Evolutionary conservation across 2,888 invertebrate genomes (phyloP).

Genomic region (Hybos culiciformis): DNA sequence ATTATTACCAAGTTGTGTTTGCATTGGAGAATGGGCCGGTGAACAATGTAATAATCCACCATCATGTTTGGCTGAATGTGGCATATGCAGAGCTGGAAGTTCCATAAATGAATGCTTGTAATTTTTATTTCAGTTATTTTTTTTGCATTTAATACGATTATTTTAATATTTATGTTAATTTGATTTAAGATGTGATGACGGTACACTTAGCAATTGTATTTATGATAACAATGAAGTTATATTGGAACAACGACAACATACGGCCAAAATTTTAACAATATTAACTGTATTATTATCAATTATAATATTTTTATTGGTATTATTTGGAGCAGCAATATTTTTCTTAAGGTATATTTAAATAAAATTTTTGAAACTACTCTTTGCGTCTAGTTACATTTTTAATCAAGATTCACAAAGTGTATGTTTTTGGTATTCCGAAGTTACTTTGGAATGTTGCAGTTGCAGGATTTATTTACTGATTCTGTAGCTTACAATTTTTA

Average conservation of each 20-base stretch:
- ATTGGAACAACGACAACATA: slow-evolving; percentile 23
- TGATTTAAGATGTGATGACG: slow-evolving; percentile 25
- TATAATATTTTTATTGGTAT: slow-evolving; percentile 23
- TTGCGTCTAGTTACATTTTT: too few species aligned
- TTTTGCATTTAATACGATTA: not conserved
- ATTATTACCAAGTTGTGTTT: slow-evolving; percentile 40
- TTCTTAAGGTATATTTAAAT: slow-evolving; percentile 35
- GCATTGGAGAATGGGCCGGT: slow-evolving; percentile 45
- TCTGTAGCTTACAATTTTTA: too few species aligned
- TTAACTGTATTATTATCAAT: slow-evolving; percentile 26
- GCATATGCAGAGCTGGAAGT: slow-evolving; percentile 29
- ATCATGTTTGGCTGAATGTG: slow-evolving; percentile 28
- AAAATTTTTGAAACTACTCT: too few species aligned
- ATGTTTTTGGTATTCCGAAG: too few species aligned
- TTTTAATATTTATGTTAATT: slow-evolving; percentile 5
- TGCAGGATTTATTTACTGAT: too few species aligned
- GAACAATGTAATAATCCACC: slow-evolving; percentile 40
- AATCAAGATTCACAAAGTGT: too few species aligned
- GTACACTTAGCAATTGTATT: slow-evolving; percentile 27
- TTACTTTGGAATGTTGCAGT: too few species aligned
- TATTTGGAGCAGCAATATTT: slow-evolving; percentile 30
- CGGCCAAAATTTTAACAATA: slow-evolving; percentile 25
- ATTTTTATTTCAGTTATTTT: slow-evolving; percentile 16
- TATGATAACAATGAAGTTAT: slow-evolving; percentile 31
- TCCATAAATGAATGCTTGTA: slow-evolving; percentile 34